Evolutionary conservation across 2,888 invertebrate species (phyloP), one percentile per base, ranked within the genome.

Genomic region (Aromia moschata): DNA sequence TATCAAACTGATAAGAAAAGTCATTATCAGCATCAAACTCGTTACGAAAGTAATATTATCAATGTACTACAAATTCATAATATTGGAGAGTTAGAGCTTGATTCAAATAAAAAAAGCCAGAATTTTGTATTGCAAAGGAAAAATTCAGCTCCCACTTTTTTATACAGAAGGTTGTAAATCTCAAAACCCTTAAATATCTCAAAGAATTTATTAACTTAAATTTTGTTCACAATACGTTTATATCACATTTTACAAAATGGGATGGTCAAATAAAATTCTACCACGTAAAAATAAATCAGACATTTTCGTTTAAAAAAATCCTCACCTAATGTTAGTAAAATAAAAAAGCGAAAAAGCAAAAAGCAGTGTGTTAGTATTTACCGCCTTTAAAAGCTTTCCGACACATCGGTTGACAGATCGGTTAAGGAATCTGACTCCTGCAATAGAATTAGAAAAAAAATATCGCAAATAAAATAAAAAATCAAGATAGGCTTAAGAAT

Each of bases 401-500:
- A 70, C 56, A 67, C 68, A 49, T 70, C 72, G 57, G 69, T 69
- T 44, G 72, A 70, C 63, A 68, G 56, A 56, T 74, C 73, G 52
- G 68, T 73, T 67, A 73, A 67, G 58, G 71, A 72, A 69, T 65
- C 70, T 69, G 73, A 73, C 63, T 69, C 76, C 75, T 77, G 76
- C 65, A 77, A 75, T 40, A 45, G 46, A 33, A 52, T 47, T 43
- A 45, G 61, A 67, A 65, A 66, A 67, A 63, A 58, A 60, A 38
- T 36, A 47, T 54, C 60, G 55, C 60, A 65, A 70, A 68, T 60
- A 66, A 68, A 60, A 65, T 54, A 56, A 56, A 31, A 44, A 33
- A 25, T 52, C 62, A 62, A 41, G 16, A 12, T 36, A 11, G 18
- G 33, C 45, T 37, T 44, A 33, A 18, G 36, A 36, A 31, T n/a